Conservation (phyloP, 2,797 vertebrate species). For the Pseudocheirus occidentalis region DNA sequence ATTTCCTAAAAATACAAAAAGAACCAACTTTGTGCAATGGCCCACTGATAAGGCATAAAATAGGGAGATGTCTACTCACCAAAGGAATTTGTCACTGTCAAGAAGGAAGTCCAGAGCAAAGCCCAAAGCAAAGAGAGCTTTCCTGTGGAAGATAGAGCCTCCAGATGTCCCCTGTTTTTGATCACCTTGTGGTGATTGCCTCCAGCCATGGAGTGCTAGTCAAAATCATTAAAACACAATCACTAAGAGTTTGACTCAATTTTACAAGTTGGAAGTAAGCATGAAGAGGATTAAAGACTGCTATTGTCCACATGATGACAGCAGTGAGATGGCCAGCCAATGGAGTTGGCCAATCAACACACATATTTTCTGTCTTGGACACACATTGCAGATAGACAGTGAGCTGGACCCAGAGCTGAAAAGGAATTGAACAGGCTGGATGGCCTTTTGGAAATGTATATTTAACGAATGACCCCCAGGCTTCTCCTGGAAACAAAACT, state of each 20-base stretch:
- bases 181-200: neutral
- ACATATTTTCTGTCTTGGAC: neutral
- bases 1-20: neutral
- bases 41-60: neutral
- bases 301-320: neutral
- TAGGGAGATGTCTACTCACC: neutral
- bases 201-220: neutral
- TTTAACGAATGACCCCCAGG: neutral
- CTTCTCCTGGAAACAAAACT: neutral
- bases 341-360: neutral
- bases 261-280: neutral
- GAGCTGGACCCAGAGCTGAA: neutral
- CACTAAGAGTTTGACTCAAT: neutral
- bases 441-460: neutral
- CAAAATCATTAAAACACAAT: neutral
- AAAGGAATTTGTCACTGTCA: neutral
- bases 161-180: neutral
- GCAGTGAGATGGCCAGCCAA: neutral
- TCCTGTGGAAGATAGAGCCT: neutral
- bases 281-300: neutral
- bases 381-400: neutral
- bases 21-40: neutral
- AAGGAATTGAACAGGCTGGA: neutral
- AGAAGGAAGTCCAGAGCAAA: neutral
- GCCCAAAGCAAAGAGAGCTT: neutral